These are phyloP conservation scores for Catharus ustulatus DNA, from an alignment of 2,797 vertebrate genomes.

Conservation along the genomic window DNA sequence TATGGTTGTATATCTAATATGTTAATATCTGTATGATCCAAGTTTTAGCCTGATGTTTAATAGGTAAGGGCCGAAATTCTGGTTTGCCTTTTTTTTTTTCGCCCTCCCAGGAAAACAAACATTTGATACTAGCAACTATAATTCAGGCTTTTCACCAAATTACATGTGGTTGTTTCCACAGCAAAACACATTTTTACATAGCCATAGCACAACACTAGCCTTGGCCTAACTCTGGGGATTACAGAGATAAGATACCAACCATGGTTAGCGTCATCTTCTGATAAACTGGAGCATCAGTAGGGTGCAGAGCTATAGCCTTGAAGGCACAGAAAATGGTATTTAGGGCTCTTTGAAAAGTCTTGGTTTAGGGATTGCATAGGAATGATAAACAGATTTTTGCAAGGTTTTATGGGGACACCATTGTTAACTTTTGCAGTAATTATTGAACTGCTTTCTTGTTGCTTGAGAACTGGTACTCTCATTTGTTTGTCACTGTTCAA, in stretches of 20 bases:
- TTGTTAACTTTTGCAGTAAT: neutral
- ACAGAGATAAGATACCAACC: constrained; percentile 20
- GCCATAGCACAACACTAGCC: neutral
- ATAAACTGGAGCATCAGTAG: neutral
- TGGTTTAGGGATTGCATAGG: neutral
- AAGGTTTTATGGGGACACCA: neutral
- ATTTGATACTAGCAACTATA: neutral
- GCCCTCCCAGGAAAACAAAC: neutral
- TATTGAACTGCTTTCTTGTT: neutral
- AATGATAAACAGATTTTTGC: constrained; percentile 9
- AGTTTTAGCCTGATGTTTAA: neutral
- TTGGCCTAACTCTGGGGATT: constrained; percentile 8
- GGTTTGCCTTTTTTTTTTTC: neutral
- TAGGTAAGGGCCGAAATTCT: neutral
- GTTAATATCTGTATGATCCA: neutral
- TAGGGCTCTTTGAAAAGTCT: neutral
- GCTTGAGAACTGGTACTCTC: neutral
- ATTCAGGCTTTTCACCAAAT: neutral
- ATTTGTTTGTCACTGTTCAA: neutral
- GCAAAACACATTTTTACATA: neutral
- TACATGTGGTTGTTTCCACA: neutral
- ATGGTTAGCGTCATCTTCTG: neutral
- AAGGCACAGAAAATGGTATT: constrained; percentile 1
- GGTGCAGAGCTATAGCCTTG: neutral
- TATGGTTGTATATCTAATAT: neutral